Base-by-base conservation (phyloP, 1,140 invertebrate species). In the Paralvinella palmiformis region DNA sequence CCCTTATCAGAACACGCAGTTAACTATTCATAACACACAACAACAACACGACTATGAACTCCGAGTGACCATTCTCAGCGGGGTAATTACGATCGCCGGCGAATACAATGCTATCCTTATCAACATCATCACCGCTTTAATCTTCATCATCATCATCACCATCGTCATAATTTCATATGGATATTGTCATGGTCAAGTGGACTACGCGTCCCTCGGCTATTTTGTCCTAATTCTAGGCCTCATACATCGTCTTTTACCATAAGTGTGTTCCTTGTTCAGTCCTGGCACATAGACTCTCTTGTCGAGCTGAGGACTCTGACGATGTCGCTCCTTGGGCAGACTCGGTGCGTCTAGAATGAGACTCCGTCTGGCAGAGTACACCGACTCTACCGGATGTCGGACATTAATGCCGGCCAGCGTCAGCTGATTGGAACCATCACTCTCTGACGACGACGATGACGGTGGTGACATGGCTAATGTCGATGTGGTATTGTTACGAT, bases 301-400 rank as follows among this genome's bases (percentile, higher is more conserved):
- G 10, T 58, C 52, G 3, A 41, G 62, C 29, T 50, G 57, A 0
- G 62, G 62, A 63, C 62, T 63, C 13, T n/a, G n/a, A n/a, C 50
- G 50, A 15, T 60, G 35, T 35, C 35, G 27, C 24, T 52, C 52
- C 27, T 55, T 57, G 32, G 74, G 72, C 0, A 73, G 66, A 27
- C 62, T 66, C 15, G 77, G 77, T 31, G 75, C 74, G 60, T 79
- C 77, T 10, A 79, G 64, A 57, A 78, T 79, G 4, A 74, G 64
- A 24, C 75, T 74, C 13, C 77, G 56, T 35, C 75, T 57, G 3
- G 68, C 64, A 7, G 75, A 75, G 61, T 77, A 79, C 32, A 70
- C 20, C 22, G 27, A 32, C 6, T 24, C 4, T 10, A 22, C 33
- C 27, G 55, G 10, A 31, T 57, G 55, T 10, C 22, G 66, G 57